phyloP scores from a whole-genome alignment of 2,888 invertebrate species.

The Plagodis dolabraria region DNA sequence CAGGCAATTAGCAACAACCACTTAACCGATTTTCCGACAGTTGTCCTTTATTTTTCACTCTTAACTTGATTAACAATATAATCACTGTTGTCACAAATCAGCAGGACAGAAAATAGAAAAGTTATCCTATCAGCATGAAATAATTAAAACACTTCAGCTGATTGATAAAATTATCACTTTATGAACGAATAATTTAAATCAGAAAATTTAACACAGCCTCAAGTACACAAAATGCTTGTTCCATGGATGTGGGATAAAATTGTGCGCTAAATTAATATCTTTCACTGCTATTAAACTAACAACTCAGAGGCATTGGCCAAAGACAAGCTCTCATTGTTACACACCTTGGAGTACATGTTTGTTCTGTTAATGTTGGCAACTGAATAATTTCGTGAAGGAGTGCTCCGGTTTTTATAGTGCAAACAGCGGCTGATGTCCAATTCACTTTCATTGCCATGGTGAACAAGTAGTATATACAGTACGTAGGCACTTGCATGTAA shows the following conservation, averaged over 20 bases:
- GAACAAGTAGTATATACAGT: constrained; percentile 47
- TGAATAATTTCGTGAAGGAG: constrained; percentile 76
- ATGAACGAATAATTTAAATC: not conserved
- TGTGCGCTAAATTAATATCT: not conserved
- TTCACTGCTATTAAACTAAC: not conserved
- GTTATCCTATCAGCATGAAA: too few relatives aligned
- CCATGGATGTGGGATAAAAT: too few relatives aligned
- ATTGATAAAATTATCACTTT: too few relatives aligned
- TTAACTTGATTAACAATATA: too few relatives aligned
- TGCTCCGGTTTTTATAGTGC: constrained; percentile 80
- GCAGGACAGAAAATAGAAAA: too few relatives aligned
- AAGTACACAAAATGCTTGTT: not conserved
- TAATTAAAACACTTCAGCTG: too few relatives aligned
- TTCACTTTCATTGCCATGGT: constrained; percentile 84
- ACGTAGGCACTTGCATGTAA: constrained; percentile 41
- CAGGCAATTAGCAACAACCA: too few relatives aligned
- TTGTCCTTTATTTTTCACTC: too few relatives aligned
- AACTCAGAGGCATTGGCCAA: not conserved
- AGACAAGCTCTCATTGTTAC: constrained; percentile 41
- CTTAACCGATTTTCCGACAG: too few relatives aligned
- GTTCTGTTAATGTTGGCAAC: constrained; percentile 77
- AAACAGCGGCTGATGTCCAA: constrained; percentile 59
- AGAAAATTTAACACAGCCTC: not conserved
- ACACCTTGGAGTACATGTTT: constrained; percentile 84
- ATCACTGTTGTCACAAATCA: too few relatives aligned